Evolutionary conservation across 2,888 invertebrate genomes (phyloP).

Genomic region (Luperina testacea): DNA sequence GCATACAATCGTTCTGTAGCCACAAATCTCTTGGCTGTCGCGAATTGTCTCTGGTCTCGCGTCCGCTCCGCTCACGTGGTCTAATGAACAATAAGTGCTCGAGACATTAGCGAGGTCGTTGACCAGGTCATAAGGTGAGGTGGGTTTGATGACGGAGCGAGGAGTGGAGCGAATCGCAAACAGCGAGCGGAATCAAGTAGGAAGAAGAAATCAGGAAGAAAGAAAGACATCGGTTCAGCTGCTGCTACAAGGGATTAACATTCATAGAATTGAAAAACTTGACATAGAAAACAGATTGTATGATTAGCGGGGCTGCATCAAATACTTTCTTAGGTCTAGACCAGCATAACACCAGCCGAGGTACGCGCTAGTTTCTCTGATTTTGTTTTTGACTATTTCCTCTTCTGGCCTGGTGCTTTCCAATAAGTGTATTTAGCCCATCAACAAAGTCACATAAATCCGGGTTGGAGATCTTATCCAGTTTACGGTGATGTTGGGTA

Average conservation of each 20-base stretch:
- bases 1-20: constrained; percentile 24
- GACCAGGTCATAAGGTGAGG: constrained; percentile 68
- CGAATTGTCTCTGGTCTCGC: constrained; percentile 51
- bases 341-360: not conserved
- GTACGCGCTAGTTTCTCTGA: not conserved
- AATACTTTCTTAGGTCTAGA: not conserved
- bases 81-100: constrained; percentile 76
- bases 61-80: constrained; percentile 55
- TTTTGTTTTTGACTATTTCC: too few relatives aligned
- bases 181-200: not conserved
- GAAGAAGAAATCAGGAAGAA: not conserved
- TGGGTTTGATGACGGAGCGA: constrained; percentile 28
- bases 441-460: not conserved
- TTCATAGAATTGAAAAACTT: not conserved
- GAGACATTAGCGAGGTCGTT: constrained; percentile 74
- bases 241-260: not conserved
- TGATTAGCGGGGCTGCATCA: not conserved
- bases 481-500: not conserved
- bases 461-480: not conserved
- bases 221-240: not conserved
- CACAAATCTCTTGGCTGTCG: constrained; percentile 50
- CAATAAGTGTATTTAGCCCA: not conserved
- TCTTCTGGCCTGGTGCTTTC: not conserved
- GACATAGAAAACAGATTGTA: not conserved
- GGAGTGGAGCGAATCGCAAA: constrained; percentile 2